phyloP scores from a whole-genome alignment of 2,113 vertebrate species.

The Buteo buteo region DNA sequence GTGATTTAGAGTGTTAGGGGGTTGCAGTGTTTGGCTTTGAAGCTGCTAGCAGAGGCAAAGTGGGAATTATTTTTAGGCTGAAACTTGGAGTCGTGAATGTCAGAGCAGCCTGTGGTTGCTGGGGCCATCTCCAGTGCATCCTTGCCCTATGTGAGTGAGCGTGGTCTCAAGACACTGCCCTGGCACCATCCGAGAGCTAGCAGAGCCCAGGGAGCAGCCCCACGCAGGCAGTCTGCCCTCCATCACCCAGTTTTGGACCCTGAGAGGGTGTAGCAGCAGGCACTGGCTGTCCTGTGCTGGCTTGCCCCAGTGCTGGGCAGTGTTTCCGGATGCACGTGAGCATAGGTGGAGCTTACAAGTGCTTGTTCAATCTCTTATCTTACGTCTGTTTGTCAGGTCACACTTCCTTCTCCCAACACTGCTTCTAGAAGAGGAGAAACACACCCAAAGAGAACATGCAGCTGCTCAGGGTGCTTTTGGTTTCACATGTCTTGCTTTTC shows the following conservation, averaged over 20 bases:
- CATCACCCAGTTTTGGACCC: background rate
- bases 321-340: rapidly evolving
- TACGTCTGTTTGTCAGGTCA: background rate
- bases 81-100: background rate
- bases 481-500: background rate
- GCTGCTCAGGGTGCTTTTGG: background rate
- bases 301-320: background rate
- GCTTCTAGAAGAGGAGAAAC: background rate
- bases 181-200: rapidly evolving
- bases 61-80: background rate
- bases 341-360: rapidly evolving
- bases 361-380: background rate
- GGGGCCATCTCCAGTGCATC: background rate
- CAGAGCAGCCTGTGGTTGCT: background rate
- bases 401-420: background rate
- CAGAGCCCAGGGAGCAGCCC: background rate
- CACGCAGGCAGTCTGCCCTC: background rate
- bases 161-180: rapidly evolving
- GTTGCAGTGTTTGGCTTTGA: background rate
- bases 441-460: background rate
- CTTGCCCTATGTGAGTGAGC: background rate
- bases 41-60: background rate
- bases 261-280: background rate
- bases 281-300: background rate
- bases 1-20: slow-evolving; percentile 30